phyloP scores from a whole-genome alignment of 2,888 invertebrate genomes.

The Epicampocera succincta region DNA sequence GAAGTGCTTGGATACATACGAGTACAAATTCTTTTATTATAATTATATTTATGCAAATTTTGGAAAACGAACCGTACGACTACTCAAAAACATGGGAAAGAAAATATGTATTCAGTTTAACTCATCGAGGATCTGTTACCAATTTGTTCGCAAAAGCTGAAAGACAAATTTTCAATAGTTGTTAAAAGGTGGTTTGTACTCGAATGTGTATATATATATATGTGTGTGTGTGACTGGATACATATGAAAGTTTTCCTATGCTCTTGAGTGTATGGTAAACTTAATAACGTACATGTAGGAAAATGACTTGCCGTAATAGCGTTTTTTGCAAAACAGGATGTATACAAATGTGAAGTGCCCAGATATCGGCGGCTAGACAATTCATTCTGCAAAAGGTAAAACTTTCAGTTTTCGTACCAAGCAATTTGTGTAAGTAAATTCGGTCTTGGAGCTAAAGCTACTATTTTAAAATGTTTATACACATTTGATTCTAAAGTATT shows the following conservation, averaged over 20 bases:
- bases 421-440: no score
- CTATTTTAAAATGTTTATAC: no score
- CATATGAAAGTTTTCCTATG: background rate
- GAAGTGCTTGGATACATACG: conserved; percentile 22
- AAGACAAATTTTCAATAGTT: conserved; percentile 58
- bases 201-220: no score
- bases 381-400: no score
- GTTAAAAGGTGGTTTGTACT: conserved; percentile 23
- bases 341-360: no score
- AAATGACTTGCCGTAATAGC: no score
- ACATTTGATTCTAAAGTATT: no score
- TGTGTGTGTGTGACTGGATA: background rate
- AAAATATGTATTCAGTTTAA: conserved; percentile 2
- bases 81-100: conserved; percentile 19
- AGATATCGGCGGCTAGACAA: no score
- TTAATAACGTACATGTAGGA: no score
- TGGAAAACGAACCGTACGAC: conserved; percentile 29
- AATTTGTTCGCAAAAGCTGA: conserved; percentile 57
- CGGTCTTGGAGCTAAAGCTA: no score
- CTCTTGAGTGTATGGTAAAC: background rate
- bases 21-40: conserved; percentile 72
- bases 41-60: conserved; percentile 78
- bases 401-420: no score
- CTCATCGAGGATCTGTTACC: conserved; percentile 45
- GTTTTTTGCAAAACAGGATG: no score